Evolutionary conservation across 2,113 vertebrate genomes (phyloP), one percentile per base, ranked within the genome.

Genomic region (Deroptyus accipitrinus): DNA sequence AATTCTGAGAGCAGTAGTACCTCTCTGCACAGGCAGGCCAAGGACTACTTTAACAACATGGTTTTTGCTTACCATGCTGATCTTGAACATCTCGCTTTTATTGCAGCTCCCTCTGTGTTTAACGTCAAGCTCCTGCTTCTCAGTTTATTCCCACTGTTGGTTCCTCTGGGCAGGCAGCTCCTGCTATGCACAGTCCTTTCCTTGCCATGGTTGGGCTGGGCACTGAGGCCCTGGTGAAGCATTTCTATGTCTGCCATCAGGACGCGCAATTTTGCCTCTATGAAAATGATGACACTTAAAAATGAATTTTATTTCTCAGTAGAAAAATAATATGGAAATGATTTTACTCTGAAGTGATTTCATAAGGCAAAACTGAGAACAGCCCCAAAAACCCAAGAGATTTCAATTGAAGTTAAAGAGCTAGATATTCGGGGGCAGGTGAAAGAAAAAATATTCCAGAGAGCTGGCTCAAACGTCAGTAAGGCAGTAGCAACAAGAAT

Each of bases 331-430:
- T 8, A 33, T 10, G 23, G 51, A 86, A 57, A 52, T 4, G 0
- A 59, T 37, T 64, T 61, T 11, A 12, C 19, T 63, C 39, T 30
- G 42, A 83, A 48, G 33, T 33, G 37, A 92, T 82, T 77, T 82
- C 3, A 0, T 28, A 55, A 57, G n/a, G 27, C 54, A 78, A 63
- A 82, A 31, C 17, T 63, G 77, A 86, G 33, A 86, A 63, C 15
- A 35, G 2, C 3, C 10, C 13, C 20, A 6, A 23, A 33, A 51
- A 0, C 4, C 24, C 24, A 11, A 46, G 61, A 49, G 8, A 28
- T 55, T 90, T 86, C 51, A 54, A 15, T 41, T 44, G 41, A 85
- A 81, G 19, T 39, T 37, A 42, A 55, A 44, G 16, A 42, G 27
- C 22, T 44, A 54, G 13, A 42, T 86, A 54, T 49, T 49, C 1